phyloP scores from a whole-genome alignment of 2,888 invertebrate species.

The Dorcus parallelipipedus region DNA sequence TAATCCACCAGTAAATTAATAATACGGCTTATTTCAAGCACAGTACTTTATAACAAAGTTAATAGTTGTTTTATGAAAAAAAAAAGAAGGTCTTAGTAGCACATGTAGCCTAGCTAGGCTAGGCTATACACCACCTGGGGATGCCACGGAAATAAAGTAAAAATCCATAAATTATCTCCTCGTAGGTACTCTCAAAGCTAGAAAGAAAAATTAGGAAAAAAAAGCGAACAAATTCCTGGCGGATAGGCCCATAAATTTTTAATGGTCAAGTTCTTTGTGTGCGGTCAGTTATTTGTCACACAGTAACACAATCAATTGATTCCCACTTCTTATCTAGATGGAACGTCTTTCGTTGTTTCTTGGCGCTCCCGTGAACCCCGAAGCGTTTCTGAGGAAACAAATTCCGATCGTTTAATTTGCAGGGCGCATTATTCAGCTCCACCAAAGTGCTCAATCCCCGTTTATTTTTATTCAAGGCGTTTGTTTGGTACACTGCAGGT shows the following conservation, averaged over 20 bases:
- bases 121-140: no score
- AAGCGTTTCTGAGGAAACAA: slow-evolving; percentile 20
- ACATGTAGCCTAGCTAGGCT: no score
- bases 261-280: not conserved
- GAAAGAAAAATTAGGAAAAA: no score
- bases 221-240: no score
- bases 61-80: no score
- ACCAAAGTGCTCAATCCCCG: slow-evolving; percentile 18
- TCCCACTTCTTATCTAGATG: slow-evolving; percentile 10
- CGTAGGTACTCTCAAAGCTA: no score
- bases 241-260: no score
- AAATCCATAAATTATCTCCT: no score
- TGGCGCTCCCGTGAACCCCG: slow-evolving; percentile 9
- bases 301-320: slow-evolving; percentile 14
- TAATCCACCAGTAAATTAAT: not conserved
- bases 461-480: slow-evolving; percentile 18
- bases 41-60: no score
- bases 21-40: no score
- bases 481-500: slow-evolving; percentile 11
- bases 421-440: slow-evolving; percentile 20
- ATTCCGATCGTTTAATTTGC: slow-evolving; percentile 21
- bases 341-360: slow-evolving; percentile 15
- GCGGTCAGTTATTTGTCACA: slow-evolving; percentile 14
- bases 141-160: no score
- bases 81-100: no score